A percentile compares a stretch with the other conserved stretches of the same genome.
Evolutionary conservation across 2,113 vertebrate species (phyloP).

Genomic region (Pachyramphus minor): DNA sequence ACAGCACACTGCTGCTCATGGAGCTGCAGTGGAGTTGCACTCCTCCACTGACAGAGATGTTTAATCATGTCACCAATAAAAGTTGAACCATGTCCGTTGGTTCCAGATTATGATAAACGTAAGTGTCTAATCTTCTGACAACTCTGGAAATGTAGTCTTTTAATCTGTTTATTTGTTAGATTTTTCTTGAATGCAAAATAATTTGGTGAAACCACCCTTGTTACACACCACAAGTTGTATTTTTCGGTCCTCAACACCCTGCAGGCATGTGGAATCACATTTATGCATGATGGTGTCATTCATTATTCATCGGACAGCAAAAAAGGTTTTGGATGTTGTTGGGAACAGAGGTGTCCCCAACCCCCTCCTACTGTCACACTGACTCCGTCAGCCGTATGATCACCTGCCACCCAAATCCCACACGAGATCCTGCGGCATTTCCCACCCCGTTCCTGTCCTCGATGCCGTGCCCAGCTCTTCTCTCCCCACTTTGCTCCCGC

Average conservation of each 20-base stretch:
- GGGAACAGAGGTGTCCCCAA: background rate
- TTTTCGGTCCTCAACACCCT: background rate
- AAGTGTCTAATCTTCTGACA: background rate
- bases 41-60: background rate
- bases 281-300: fast-evolving
- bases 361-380: background rate
- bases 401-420: background rate
- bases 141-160: background rate
- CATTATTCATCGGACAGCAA: background rate
- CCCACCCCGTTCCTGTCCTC: background rate
- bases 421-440: background rate
- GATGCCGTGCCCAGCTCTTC: background rate
- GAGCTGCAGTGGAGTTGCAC: background rate
- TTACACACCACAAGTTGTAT: no score
- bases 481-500: background rate
- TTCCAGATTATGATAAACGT: background rate
- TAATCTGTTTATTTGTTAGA: background rate
- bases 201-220: background rate
- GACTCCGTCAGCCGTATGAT: background rate
- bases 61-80: background rate
- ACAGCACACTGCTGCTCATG: fast-evolving
- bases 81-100: background rate
- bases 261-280: background rate
- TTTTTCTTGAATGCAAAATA: background rate
- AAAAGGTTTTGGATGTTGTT: background rate